Base-by-base conservation (phyloP, 1,140 invertebrate species). In the Laodelphax striatellus region DNA sequence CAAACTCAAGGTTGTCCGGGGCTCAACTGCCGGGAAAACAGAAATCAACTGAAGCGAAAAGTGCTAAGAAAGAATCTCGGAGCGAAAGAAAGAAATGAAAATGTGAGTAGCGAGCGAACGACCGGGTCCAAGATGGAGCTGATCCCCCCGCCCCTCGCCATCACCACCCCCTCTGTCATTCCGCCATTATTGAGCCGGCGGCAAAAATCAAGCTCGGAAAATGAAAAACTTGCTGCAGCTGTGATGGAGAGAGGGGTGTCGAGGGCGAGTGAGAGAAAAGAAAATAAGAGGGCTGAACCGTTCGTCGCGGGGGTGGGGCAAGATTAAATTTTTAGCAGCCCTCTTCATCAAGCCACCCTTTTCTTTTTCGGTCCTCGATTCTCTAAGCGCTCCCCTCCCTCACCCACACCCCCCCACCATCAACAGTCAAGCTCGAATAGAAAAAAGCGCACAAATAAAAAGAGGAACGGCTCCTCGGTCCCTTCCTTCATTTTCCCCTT, bases 281-380 rank as follows among this genome's bases (percentile, higher is more conserved):
- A 64, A 61, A 64, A 64, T 60, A 64, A 61, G 44, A 60, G 58
- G 58, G 58, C 50, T 42, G 22, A 38, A 60, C 52, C 21, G 41
- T n/a, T n/a, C 19, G 52, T 21, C 42, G 52, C 24, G 57, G 52
- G 21, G 38, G 61, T 50, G 42, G 50, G 44, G 41, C 38, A 44
- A 57, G 62, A 63, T 63, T 63, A 63, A 59, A 63, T 63, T 63
- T 63, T 63, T 63, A 63, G 62, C 62, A 63, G 54, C 62, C 62
- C 62, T 63, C 62, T 60, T 63, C 57, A 59, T 63, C 57, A 63
- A 44, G 44, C 57, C 42, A 43, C 53, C 57, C 62, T 63, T 63
- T 58, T 55, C 58, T 63, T 63, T 55, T 53, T 28, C 6, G 24
- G 24, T 28, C 24, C 24, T 28, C 24, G 24, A 28, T 28, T 28